Percentiles rank a stretch among this genome's conserved stretches.
These are phyloP conservation scores for Drosophila aldrichi DNA, from an alignment of 2,888 invertebrate species.

Conservation along the genomic window DNA sequence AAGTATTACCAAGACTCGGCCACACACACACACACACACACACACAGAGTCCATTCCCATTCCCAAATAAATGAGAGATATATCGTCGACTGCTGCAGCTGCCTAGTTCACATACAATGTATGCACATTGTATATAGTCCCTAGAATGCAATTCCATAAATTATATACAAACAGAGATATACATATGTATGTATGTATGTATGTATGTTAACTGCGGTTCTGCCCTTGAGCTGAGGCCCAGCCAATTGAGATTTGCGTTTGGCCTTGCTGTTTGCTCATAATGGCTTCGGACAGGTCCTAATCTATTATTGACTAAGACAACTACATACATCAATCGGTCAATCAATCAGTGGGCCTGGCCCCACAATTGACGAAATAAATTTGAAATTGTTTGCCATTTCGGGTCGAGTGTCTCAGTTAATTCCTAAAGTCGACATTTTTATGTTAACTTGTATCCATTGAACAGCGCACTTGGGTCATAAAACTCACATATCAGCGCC, in stretches of 20 bases:
- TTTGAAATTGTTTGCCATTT: not conserved
- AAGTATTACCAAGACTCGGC: conserved; percentile 1
- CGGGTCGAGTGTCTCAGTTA: conserved; percentile 4
- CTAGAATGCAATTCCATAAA: conserved; percentile 4
- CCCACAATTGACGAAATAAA: not conserved
- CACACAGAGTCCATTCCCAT: not conserved
- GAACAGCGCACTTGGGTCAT: conserved; percentile 5
- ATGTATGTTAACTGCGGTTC: not conserved
- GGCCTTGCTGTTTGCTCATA: not conserved
- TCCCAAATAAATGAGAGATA: conserved; percentile 6
- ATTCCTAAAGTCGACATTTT: conserved; percentile 2
- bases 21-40: too few relatives aligned
- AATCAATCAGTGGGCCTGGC: not conserved
- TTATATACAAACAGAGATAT: not conserved
- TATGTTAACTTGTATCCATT: conserved; percentile 2
- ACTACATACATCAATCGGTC: conserved; percentile 1
- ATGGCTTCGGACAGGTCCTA: not conserved
- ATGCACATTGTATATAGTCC: not conserved
- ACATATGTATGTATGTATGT: not conserved
- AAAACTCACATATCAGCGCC: conserved; percentile 5
- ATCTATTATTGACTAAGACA: conserved; percentile 5
- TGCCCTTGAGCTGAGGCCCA: not conserved
- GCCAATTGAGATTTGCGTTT: not conserved
- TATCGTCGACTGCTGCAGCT: conserved; percentile 2
- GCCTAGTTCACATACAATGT: not conserved